phyloP scores from a whole-genome alignment of 2,888 invertebrate species.

The Tolmerus cingulatus region DNA sequence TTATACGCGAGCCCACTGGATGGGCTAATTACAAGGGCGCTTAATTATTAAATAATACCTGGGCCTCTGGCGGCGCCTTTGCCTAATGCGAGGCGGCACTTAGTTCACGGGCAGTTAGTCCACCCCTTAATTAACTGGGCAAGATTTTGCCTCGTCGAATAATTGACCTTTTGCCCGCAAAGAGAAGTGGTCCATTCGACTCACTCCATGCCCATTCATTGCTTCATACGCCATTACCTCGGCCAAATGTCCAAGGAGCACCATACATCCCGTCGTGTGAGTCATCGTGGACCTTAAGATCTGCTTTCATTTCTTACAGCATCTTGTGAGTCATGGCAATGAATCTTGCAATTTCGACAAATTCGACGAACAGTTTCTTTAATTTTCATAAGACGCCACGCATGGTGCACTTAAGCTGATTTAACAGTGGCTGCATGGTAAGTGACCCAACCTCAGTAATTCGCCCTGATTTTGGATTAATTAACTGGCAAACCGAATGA shows the following conservation, averaged over 20 bases:
- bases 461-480: conserved; percentile 1
- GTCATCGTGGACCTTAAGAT: conserved; percentile 9
- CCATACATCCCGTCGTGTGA: not conserved
- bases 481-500: conserved; percentile 5
- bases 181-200: not conserved
- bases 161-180: conserved; percentile 8
- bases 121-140: not conserved
- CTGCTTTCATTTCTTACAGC: not conserved
- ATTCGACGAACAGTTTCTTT: not conserved
- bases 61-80: not conserved
- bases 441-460: not conserved
- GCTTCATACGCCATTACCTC: conserved; percentile 16
- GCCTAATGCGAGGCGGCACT: conserved; percentile 10
- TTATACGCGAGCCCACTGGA: not conserved
- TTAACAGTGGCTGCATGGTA: not conserved
- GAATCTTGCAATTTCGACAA: not conserved
- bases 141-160: not conserved
- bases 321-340: conserved; percentile 15
- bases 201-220: not conserved
- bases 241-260: not conserved
- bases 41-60: conserved; percentile 38
- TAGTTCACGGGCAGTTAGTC: conserved; percentile 13
- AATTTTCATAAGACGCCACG: not conserved
- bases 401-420: not conserved
- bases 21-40: conserved; percentile 23